Percentiles rank a stretch among this genome's conserved stretches.
Evolutionary conservation across 2,888 invertebrate species (phyloP).

Genomic region (Xylota segnis): DNA sequence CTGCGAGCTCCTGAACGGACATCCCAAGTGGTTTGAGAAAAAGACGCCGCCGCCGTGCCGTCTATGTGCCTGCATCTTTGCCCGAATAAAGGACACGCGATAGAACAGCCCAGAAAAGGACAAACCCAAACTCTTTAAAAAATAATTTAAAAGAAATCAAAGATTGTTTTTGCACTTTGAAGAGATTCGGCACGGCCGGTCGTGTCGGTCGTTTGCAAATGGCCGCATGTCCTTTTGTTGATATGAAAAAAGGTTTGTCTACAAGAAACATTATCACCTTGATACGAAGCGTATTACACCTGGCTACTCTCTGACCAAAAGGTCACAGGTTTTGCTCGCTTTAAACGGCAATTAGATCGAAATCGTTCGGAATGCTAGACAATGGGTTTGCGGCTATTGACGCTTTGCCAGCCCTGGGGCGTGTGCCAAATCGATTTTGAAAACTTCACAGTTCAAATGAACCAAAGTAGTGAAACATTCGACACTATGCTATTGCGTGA

Average conservation of each 20-base stretch:
- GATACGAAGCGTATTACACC: constrained; percentile 43
- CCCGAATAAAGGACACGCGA: constrained; percentile 74
- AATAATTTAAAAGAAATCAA: constrained; percentile 73
- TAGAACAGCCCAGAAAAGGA: constrained; percentile 44
- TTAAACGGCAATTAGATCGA: constrained; percentile 67
- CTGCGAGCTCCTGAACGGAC: constrained; percentile 60
- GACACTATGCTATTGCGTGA: constrained; percentile 40
- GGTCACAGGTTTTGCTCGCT: constrained; percentile 49
- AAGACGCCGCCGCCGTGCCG: constrained; percentile 57
- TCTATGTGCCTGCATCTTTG: constrained; percentile 43
- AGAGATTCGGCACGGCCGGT: constrained; percentile 58
- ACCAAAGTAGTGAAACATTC: constrained; percentile 22
- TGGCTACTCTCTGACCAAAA: constrained; percentile 53
- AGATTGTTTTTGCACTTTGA: constrained; percentile 49
- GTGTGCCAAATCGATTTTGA: constrained; percentile 71
- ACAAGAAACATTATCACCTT: constrained; percentile 71
- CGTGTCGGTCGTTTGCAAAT: constrained; percentile 13
- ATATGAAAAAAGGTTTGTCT: constrained; percentile 58
- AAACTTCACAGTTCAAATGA: constrained; percentile 31
- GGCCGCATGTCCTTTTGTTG: constrained; percentile 42
- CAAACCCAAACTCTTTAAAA: constrained; percentile 58
- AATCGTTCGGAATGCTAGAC: constrained; percentile 17
- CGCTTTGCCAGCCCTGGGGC: constrained; percentile 32
- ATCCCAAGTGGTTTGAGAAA: constrained; percentile 65
- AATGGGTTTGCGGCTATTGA: constrained; percentile 6